A percentile compares a stretch with the other conserved stretches of the same genome.
These are phyloP conservation scores for Tragelaphus eurycerus DNA, from an alignment of 2,797 vertebrate genomes.

Conservation along the genomic window DNA sequence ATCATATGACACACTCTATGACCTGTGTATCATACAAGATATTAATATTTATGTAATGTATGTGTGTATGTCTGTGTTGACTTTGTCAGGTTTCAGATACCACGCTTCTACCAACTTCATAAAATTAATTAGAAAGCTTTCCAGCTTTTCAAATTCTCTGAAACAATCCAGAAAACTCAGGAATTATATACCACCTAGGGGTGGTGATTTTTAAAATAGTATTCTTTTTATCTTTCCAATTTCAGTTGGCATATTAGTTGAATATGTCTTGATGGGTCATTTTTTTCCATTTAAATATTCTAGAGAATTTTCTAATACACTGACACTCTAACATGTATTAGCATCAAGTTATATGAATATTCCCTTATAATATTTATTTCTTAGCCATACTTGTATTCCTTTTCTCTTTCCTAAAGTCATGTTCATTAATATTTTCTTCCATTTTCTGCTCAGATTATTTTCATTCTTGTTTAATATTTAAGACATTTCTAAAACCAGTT, in stretches of 20 bases:
- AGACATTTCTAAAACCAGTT: not conserved
- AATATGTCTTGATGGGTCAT: not conserved
- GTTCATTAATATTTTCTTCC: not conserved
- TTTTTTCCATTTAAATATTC: not conserved
- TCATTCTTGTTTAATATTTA: not conserved
- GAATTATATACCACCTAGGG: not conserved
- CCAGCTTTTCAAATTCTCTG: not conserved
- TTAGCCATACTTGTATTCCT: not conserved
- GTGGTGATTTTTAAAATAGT: not conserved
- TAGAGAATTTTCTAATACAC: not conserved
- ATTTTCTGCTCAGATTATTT: not conserved
- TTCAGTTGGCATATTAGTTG: not conserved
- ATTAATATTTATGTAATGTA: not conserved
- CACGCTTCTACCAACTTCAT: not conserved
- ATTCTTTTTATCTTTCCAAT: not conserved
- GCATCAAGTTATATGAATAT: not conserved
- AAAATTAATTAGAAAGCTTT: conserved; percentile 11
- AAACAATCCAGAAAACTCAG: not conserved
- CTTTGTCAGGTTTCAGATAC: not conserved
- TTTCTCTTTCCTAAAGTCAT: not conserved
- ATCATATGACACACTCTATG: not conserved
- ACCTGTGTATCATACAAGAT: not conserved
- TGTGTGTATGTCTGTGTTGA: not conserved
- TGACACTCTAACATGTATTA: not conserved
- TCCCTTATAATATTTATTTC: not conserved